These are phyloP conservation scores for Corbicula japonica DNA, from an alignment of 2,888 invertebrate genomes.

Conservation along the genomic window DNA sequence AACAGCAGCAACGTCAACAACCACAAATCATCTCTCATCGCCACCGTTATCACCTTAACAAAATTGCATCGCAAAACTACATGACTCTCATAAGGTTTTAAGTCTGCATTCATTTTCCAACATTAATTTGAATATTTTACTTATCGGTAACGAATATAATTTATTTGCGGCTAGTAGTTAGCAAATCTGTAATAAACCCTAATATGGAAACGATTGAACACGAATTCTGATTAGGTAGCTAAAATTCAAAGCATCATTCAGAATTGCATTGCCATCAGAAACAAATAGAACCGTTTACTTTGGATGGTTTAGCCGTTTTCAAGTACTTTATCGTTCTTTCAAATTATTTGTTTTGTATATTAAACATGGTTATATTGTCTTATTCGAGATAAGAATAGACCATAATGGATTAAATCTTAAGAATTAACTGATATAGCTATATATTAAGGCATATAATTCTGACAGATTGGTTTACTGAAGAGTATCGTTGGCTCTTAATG, in stretches of 20 bases:
- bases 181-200: constrained; percentile 53
- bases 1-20: no score
- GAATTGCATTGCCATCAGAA: constrained; percentile 19
- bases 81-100: no score
- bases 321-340: constrained; percentile 49
- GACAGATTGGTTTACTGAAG: constrained; percentile 41
- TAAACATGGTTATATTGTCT: constrained; percentile 60
- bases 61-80: no score
- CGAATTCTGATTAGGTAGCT: constrained; percentile 47
- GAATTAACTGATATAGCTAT: constrained; percentile 59
- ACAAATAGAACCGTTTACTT: constrained; percentile 19
- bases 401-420: constrained; percentile 47
- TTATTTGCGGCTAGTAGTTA: constrained; percentile 36
- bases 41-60: no score
- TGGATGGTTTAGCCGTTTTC: constrained; percentile 25
- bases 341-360: constrained; percentile 65
- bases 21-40: no score
- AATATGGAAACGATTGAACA: constrained; percentile 38
- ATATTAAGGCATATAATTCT: constrained; percentile 51
- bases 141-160: constrained; percentile 49
- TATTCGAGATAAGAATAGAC: constrained; percentile 52
- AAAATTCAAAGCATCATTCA: constrained; percentile 40
- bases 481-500: constrained; percentile 8
- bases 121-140: no score
- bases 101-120: no score